These are phyloP conservation scores for Esperia sulphurella DNA, from an alignment of 2,888 invertebrate species.

Conservation along the genomic window DNA sequence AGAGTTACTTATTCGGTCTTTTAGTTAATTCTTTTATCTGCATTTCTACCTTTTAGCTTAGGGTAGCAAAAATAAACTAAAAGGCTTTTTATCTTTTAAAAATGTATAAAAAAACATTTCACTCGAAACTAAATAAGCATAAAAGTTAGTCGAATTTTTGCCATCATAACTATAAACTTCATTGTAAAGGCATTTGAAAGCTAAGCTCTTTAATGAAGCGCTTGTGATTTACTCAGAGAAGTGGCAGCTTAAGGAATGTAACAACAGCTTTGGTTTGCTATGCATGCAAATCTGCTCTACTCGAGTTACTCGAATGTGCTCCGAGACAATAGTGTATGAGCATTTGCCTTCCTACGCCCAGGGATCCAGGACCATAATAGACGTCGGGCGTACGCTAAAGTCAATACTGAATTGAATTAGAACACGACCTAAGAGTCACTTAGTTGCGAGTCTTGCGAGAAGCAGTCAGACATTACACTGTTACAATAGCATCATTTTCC, in stretches of 20 bases:
- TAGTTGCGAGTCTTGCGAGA: slow-evolving; percentile 4
- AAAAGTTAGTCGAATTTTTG: too few species aligned
- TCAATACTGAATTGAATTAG: slow-evolving; percentile 23
- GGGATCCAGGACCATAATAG: slow-evolving; percentile 20
- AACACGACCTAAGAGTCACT: slow-evolving; percentile 14
- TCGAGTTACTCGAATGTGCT: slow-evolving; percentile 30
- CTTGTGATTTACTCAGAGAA: not conserved
- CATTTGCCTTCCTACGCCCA: slow-evolving; percentile 27
- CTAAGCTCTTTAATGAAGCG: not conserved
- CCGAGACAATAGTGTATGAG: slow-evolving; percentile 30
- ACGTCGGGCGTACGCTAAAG: slow-evolving; percentile 18
- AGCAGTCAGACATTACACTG: slow-evolving; percentile 11
- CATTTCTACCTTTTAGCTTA: too few species aligned
- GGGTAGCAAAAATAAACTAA: too few species aligned
- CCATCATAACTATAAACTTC: not conserved
- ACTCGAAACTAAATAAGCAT: too few species aligned
- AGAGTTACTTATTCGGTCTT: too few species aligned
- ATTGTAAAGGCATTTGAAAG: not conserved
- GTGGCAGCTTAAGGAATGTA: slow-evolving; percentile 14
- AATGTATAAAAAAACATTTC: too few species aligned
- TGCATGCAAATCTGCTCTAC: slow-evolving; percentile 38
- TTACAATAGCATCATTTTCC: slow-evolving; percentile 10
- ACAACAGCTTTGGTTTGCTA: slow-evolving; percentile 24
- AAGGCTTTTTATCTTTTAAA: too few species aligned
- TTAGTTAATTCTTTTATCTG: too few species aligned